Base-by-base conservation (phyloP, 2,888 invertebrate genomes). In the Calameuta idolon region DNA sequence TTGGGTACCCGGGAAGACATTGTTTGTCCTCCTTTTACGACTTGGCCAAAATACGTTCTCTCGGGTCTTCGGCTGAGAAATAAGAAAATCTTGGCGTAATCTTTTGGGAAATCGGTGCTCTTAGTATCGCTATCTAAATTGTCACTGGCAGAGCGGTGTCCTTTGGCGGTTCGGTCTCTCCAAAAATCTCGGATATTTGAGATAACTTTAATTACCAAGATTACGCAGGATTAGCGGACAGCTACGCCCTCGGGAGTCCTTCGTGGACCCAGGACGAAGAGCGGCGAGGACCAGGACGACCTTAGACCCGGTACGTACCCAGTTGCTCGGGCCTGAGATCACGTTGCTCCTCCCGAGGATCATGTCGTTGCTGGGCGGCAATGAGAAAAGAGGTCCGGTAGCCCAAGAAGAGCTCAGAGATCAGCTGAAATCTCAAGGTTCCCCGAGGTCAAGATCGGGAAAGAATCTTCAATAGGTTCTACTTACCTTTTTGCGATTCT, bases 151-250 rank as follows among this genome's bases (percentile, higher is more conserved):
- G 31, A 55, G 33, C 73, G 77, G 79, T 40, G 35, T 75, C 76
- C 79, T 86, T 83, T 86, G 83, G 76, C 79, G 75, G 78, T 23
- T 79, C 15, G 71, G 71, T 79, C n/a, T 69, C 76, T 77, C 77
- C 79, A 79, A 79, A 78, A 81, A 81, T 83, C 76, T 85, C 77
- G 79, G 80, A 85, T 81, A 78, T 82, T 79, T 74, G 76, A 76
- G 81, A 82, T 83, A 86, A 81, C 11, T 79, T 83, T 85, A 86
- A 85, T 86, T 86, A 79, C 81, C 75, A 76, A 78, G 77, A 83
- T 81, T 78, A 68, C 80, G 76, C 34, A 34, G 55, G 40, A 76
- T 35, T 15, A 68, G 55, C 55, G 55, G 55, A 55, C 55, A 55
- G 55, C 55, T 23, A 55, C 55, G 55, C 55, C 23, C 9, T 23